Conservation (phyloP, 2,797 vertebrate genomes). For the Simalia tracyae region DNA sequence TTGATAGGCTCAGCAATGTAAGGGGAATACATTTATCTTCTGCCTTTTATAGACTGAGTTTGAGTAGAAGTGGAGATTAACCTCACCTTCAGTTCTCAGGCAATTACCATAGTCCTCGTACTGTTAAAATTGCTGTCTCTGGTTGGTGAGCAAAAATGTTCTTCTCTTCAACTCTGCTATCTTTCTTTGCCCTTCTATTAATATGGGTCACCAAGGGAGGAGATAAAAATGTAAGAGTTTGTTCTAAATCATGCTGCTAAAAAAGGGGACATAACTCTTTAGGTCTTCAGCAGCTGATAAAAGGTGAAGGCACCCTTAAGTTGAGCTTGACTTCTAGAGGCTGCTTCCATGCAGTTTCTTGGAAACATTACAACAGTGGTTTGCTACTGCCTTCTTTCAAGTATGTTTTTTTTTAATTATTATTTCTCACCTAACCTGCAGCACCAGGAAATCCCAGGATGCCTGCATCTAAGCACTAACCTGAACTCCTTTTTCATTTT, state of each 20-base stretch:
- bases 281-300: too few species aligned
- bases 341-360: too few species aligned
- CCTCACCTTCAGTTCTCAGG: not conserved
- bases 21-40: not conserved
- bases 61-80: not conserved
- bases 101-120: not conserved
- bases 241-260: not conserved
- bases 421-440: not conserved
- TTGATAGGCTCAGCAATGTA: not conserved
- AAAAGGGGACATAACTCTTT: not conserved
- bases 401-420: not conserved
- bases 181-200: conserved; percentile 1
- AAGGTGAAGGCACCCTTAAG: too few species aligned
- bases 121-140: not conserved
- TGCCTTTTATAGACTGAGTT: not conserved
- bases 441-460: not conserved
- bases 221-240: not conserved
- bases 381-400: not conserved
- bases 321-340: too few species aligned
- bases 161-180: not conserved
- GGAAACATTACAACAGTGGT: too few species aligned
- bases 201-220: not conserved
- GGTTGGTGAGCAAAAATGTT: not conserved
- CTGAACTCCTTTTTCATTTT: not conserved
- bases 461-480: not conserved